Conservation (phyloP, 2,797 vertebrate genomes). For the Remorina albescens region DNA sequence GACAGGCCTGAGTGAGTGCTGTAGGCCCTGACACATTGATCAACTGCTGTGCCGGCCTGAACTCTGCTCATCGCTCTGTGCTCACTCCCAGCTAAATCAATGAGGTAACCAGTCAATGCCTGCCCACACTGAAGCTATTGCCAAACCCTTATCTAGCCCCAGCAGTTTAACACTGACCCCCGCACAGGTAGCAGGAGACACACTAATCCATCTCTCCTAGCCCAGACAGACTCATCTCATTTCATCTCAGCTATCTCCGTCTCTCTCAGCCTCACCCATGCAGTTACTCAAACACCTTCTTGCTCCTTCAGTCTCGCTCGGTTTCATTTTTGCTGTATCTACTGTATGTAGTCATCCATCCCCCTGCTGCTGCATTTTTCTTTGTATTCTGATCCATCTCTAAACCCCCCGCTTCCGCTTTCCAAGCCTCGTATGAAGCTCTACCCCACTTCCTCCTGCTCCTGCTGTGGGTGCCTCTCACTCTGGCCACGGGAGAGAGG, state of each 20-base stretch:
- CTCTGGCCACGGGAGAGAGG: conserved; percentile 61
- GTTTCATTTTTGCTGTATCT: conserved; percentile 64
- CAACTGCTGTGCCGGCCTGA: conserved; percentile 73
- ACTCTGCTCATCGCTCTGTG: conserved; percentile 71
- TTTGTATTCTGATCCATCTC: conserved; percentile 55
- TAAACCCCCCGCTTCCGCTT: conserved; percentile 7
- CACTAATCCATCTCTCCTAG: conserved; percentile 80
- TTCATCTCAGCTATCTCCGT: conserved; percentile 49
- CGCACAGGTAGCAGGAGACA: conserved; percentile 78
- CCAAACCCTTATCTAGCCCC: conserved; percentile 77
- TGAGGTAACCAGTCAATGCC: conserved; percentile 75
- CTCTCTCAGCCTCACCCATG: conserved; percentile 38
- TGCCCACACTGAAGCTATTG: conserved; percentile 70
- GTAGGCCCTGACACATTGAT: conserved; percentile 73
- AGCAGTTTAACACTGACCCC: conserved; percentile 82
- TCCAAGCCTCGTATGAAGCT: conserved; percentile 22
- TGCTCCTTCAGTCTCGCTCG: conserved; percentile 40
- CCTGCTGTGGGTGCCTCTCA: conserved; percentile 56
- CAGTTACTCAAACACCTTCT: conserved; percentile 53
- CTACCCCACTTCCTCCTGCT: conserved; percentile 5
- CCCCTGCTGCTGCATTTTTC: conserved; percentile 52
- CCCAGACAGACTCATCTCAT: conserved; percentile 74
- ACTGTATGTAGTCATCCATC: conserved; percentile 48
- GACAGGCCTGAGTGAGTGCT: conserved; percentile 15
- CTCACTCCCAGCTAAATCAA: conserved; percentile 74